Percentiles rank a stretch among this genome's conserved stretches.
Evolutionary conservation across 2,113 vertebrate species (phyloP).

Genomic region (Cavia porcellus): DNA sequence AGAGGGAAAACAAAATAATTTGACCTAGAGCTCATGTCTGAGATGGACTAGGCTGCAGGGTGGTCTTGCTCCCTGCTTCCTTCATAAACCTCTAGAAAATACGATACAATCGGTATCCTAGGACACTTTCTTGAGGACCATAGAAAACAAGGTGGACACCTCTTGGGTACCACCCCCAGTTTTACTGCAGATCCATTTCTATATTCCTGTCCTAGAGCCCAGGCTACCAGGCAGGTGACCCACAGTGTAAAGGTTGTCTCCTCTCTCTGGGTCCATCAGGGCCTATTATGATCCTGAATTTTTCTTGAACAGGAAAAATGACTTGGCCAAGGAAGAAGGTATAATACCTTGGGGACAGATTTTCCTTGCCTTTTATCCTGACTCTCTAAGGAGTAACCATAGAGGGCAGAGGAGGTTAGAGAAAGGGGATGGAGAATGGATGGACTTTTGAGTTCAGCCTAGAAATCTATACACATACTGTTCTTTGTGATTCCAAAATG

Average conservation of each 20-base stretch:
- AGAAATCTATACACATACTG: background rate
- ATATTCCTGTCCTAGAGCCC: background rate
- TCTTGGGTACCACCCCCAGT: background rate
- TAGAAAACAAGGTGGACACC: background rate
- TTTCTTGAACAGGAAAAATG: background rate
- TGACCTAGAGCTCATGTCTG: background rate
- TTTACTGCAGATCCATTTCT: background rate
- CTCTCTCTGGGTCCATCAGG: background rate
- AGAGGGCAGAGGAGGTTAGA: background rate
- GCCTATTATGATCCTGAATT: background rate
- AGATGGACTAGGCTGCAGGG: background rate
- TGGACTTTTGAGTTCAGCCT: slow-evolving; percentile 28
- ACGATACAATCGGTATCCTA: background rate
- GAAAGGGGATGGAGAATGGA: background rate
- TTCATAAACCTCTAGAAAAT: background rate
- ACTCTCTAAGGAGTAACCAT: background rate
- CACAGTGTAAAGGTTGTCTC: background rate
- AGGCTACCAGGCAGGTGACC: background rate
- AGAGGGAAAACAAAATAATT: background rate
- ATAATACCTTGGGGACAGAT: background rate
- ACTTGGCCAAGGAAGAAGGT: background rate
- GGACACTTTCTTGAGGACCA: background rate
- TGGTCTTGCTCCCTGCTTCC: background rate
- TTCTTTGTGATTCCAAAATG: background rate
- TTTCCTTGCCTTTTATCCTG: background rate